These are phyloP conservation scores for Chloroceryle amazona DNA, from an alignment of 2,797 vertebrate genomes.

Conservation along the genomic window DNA sequence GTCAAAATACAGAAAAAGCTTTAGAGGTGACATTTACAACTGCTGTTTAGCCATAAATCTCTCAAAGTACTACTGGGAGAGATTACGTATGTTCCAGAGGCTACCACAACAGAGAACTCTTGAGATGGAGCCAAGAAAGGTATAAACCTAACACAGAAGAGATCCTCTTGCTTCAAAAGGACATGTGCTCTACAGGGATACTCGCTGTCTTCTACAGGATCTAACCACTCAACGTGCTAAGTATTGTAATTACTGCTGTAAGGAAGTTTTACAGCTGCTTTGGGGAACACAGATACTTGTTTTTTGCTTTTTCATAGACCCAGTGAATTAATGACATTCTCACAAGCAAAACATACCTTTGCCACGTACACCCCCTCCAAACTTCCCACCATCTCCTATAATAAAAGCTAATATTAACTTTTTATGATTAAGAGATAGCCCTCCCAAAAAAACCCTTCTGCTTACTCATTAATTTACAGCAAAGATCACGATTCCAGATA, in stretches of 20 bases:
- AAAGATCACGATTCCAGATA: not conserved
- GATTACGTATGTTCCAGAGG: not conserved
- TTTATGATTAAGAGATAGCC: not conserved
- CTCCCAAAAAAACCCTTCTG: not conserved
- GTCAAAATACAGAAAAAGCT: not conserved
- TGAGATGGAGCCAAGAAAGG: not conserved
- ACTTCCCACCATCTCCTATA: not conserved
- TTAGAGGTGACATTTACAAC: not conserved
- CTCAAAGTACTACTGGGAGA: not conserved
- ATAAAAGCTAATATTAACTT: not conserved
- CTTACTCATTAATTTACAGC: not conserved
- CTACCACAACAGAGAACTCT: not conserved
- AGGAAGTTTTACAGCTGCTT: not conserved
- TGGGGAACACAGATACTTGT: not conserved
- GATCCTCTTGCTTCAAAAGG: not conserved
- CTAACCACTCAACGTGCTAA: not conserved
- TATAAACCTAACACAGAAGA: not conserved
- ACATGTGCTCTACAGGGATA: not conserved
- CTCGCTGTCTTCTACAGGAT: not conserved
- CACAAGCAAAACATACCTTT: not conserved
- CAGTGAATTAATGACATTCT: not conserved
- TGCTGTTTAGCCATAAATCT: not conserved
- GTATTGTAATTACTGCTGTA: slow-evolving; percentile 17
- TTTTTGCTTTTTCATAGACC: too few relatives aligned
- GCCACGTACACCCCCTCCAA: not conserved